Conservation (phyloP, 2,888 invertebrate genomes). For the Fragum fragum region DNA sequence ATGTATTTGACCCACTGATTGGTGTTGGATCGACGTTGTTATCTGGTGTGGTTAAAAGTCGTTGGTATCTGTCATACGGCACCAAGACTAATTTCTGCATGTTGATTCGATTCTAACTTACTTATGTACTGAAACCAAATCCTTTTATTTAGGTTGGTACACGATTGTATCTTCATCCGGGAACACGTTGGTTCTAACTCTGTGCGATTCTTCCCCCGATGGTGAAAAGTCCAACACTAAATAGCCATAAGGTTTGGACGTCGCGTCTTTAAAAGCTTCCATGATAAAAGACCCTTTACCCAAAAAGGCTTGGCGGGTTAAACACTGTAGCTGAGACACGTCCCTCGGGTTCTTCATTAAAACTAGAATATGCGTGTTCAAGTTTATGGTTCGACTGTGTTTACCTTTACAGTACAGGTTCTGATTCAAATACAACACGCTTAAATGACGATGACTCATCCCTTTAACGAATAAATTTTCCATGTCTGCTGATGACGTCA, state of each 20-base stretch:
- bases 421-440: constrained; percentile 49
- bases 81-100: constrained; percentile 38
- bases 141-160: constrained; percentile 27
- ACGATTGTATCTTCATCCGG: constrained; percentile 46
- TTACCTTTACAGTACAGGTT: constrained; percentile 56
- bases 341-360: constrained; percentile 59
- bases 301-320: constrained; percentile 54
- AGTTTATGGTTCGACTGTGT: constrained; percentile 46
- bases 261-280: constrained; percentile 57
- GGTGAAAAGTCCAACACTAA: constrained; percentile 56
- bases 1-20: not conserved
- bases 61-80: constrained; percentile 46
- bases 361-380: constrained; percentile 55
- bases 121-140: not conserved
- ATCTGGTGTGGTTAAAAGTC: not conserved
- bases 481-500: constrained; percentile 53
- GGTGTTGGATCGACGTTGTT: not conserved
- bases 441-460: constrained; percentile 51
- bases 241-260: constrained; percentile 48
- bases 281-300: constrained; percentile 44
- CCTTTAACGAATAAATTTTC: constrained; percentile 52
- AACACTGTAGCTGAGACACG: constrained; percentile 53
- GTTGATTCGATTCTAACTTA: constrained; percentile 4
- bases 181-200: no score
- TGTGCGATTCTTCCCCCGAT: constrained; percentile 29